phyloP scores from a whole-genome alignment of 2,113 vertebrate genomes.

The Pteronura brasiliensis region DNA sequence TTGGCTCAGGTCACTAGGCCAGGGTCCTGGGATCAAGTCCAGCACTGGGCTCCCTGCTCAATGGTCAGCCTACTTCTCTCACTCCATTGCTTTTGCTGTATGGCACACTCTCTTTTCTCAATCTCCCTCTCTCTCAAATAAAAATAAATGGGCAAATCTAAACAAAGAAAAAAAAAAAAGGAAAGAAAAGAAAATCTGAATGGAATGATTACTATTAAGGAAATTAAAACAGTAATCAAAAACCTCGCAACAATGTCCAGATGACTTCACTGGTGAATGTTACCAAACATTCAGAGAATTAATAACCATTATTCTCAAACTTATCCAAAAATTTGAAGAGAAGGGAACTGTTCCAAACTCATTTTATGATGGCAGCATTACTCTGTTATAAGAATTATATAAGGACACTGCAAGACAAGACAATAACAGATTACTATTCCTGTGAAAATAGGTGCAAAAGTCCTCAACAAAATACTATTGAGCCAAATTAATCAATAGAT shows the following conservation, averaged over 20 bases:
- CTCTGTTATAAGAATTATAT: not conserved
- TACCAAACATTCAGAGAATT: not conserved
- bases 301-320: not conserved
- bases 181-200: too few species aligned
- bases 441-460: not conserved
- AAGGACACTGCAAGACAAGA: not conserved
- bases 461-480: not conserved
- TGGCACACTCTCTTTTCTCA: too few species aligned
- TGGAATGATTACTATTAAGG: not conserved
- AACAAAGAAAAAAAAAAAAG: too few species aligned
- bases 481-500: not conserved
- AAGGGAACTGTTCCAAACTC: not conserved
- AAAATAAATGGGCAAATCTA: too few species aligned
- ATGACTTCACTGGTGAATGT: not conserved
- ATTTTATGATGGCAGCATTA: not conserved
- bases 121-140: too few species aligned
- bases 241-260: not conserved
- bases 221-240: not conserved
- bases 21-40: too few species aligned
- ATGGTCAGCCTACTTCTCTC: too few species aligned
- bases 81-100: too few species aligned
- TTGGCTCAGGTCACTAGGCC: too few species aligned
- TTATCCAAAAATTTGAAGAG: not conserved
- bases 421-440: not conserved
- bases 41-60: too few species aligned